Evolutionary conservation across 2,113 vertebrate species (phyloP), one percentile per base, ranked within the genome.

Genomic region (Hemichromis elongatus): DNA sequence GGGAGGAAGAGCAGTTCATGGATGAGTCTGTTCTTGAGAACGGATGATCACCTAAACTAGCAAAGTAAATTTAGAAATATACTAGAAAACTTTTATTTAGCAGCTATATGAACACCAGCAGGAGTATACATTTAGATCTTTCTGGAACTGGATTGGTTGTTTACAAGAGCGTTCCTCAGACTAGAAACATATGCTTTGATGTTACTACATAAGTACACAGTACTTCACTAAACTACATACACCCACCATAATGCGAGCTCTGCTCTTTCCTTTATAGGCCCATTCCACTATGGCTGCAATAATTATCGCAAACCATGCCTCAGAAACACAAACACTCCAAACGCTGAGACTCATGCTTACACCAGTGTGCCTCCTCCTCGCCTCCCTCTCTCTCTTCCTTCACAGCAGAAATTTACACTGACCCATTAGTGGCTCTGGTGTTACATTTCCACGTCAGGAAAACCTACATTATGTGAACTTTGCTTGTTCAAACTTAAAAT

Each of bases 221-320:
- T 52, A 5, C 14, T 30, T 78, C 24, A 52, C 55, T 47, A 45
- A 73, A 50, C 68, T 66, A 24, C 80, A 85, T 54, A 82, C 83
- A 89, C 81, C 82, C 68, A 42, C 45, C 63, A 61, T 86, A 82
- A 86, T 70, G 79, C 47, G 87, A 92, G 92, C 75, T 19, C 66
- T 81, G 83, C 82, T 87, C 84, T 89, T 63, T 82, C 84, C 89
- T 92, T 93, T 87, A 88, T 87, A 88, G 85, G 68, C 91, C 66
- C 79, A 75, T 91, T 92, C 79, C 88, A 83, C 88, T 83, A 89
- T 52, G 82, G 88, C 89, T 87, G 91, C 92, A 89, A 92, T 94
- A 94, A 94, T 94, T 92, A 95, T 87, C 83, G 90, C 93, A 93
- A 94, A 90, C 90, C 88, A 73, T 85, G 84, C 82, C 33, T 80